Evolutionary conservation across 2,888 invertebrate species (phyloP).

Genomic region (Piscicola geometra): DNA sequence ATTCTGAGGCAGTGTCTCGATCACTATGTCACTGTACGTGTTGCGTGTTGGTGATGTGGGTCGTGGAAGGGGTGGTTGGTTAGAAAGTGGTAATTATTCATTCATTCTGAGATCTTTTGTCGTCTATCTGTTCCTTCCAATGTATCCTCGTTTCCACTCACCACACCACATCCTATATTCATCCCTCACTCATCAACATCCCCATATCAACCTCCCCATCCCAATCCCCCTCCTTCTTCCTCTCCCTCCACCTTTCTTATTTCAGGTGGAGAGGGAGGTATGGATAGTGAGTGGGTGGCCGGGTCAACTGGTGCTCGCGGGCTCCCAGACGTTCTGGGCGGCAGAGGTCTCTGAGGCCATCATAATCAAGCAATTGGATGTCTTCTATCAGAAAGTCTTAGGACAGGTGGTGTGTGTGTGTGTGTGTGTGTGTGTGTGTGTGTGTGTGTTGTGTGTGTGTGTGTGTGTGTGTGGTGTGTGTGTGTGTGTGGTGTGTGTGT

Average conservation of each 20-base stretch:
- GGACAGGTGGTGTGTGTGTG: conserved; percentile 39
- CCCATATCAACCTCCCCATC: too few relatives aligned
- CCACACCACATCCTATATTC: too few relatives aligned
- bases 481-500: too few relatives aligned
- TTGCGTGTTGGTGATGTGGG: too few relatives aligned
- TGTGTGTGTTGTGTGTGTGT: too few relatives aligned
- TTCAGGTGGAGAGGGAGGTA: conserved; percentile 59
- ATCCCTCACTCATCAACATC: too few relatives aligned
- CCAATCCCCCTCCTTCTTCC: too few relatives aligned
- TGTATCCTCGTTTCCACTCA: too few relatives aligned
- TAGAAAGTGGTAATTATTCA: too few relatives aligned
- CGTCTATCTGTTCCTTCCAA: too few relatives aligned
- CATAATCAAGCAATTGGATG: conserved; percentile 57
- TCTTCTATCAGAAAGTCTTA: conserved; percentile 47
- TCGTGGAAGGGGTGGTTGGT: background rate
- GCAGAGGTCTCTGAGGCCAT: conserved; percentile 67
- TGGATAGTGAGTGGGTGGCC: conserved; percentile 73
- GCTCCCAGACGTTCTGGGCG: conserved; percentile 71
- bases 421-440: background rate
- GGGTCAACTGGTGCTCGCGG: conserved; percentile 73
- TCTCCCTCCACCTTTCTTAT: conserved; percentile 33
- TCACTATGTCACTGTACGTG: conserved; percentile 56
- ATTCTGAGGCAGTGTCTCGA: conserved; percentile 58
- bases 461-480: too few relatives aligned
- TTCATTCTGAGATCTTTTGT: too few relatives aligned